Evolutionary conservation across 2,888 invertebrate genomes (phyloP), one percentile per base, ranked within the genome.

Genomic region (Pantelozetes paolii): DNA sequence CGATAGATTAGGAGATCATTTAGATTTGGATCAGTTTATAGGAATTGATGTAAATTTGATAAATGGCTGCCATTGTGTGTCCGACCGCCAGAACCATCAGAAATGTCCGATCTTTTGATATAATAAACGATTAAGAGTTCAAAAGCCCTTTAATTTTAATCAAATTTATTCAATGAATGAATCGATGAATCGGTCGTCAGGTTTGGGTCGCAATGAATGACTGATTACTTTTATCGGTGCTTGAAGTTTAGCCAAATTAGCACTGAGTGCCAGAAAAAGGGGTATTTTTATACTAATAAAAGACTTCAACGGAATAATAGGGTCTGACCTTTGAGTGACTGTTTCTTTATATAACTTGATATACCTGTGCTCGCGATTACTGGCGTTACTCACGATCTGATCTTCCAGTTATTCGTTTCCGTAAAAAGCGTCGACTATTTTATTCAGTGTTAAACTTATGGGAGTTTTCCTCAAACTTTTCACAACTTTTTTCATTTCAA

Each of bases 221-320:
- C 5, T 36, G 36, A 8, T 9, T 36, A 9, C 36, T 8, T 36
- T 36, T 36, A 9, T 36, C 6, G 36, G 6, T n/a, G n/a, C n/a
- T n/a, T n/a, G n/a, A n/a, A n/a, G 45, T 45, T 45, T n/a, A 45
- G 50, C 50, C 50, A 50, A 50, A 50, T 50, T 50, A 50, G 50
- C 11, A 45, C 23, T 54, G 23, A 54, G 26, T 54, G 54, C 23
- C 26, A 54, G 26, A 54, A n/a, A n/a, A n/a, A 54, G 15, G 8
- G 54, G 6, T 6, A 26, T 9, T 54, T 26, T 11, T 54, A 9
- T 54, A 2, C 50, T 8, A 50, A 3, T n/a, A 20, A 50, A 50
- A 45, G 45, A 45, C 8, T n/a, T n/a, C 8, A 15, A 50, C 15
- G 20, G 20, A 50, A 50, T 50, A 26, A 54, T 50, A 50, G 8